A percentile compares a stretch with the other conserved stretches of the same genome.
These are phyloP conservation scores for Scaptomyza pallida DNA, from an alignment of 1,140 invertebrate genomes.

Conservation along the genomic window DNA sequence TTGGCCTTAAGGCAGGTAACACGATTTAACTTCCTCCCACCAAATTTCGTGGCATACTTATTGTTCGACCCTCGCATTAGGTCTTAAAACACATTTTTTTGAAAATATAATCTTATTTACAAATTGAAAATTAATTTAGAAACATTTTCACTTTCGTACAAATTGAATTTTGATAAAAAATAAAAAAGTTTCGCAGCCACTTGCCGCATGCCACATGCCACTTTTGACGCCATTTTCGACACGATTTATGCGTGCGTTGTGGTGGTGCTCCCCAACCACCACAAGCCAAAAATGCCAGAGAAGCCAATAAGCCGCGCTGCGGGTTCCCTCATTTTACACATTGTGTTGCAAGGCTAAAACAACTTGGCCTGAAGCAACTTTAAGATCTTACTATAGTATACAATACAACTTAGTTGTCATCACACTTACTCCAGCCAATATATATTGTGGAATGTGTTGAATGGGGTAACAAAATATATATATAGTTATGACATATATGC, in stretches of 20 bases:
- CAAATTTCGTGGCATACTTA: background rate
- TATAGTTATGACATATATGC: background rate
- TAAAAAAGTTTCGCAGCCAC: constrained; percentile 59
- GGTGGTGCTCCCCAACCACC: constrained; percentile 7
- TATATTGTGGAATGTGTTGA: background rate
- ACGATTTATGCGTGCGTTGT: constrained; percentile 29
- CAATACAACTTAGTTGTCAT: background rate
- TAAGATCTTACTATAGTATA: background rate
- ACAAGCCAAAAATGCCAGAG: background rate
- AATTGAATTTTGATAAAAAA: constrained; percentile 73
- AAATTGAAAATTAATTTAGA: constrained; percentile 32
- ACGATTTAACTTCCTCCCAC: background rate
- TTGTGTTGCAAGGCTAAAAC: constrained; percentile 14
- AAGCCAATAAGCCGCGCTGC: constrained; percentile 22
- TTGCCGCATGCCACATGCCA: constrained; percentile 37
- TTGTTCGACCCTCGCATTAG: constrained; percentile 10
- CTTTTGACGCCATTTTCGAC: constrained; percentile 58
- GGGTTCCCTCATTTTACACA: constrained; percentile 14
- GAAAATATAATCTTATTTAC: constrained; percentile 13
- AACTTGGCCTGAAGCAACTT: background rate
- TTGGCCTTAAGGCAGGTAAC: background rate
- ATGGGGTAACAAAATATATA: too few species aligned
- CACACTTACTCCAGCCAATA: background rate
- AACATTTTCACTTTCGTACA: constrained; percentile 65
- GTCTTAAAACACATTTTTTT: constrained; percentile 1